Evolutionary conservation across 2,797 vertebrate species (phyloP), one percentile per base, ranked within the genome.

Genomic region (Sarcoramphus papa): DNA sequence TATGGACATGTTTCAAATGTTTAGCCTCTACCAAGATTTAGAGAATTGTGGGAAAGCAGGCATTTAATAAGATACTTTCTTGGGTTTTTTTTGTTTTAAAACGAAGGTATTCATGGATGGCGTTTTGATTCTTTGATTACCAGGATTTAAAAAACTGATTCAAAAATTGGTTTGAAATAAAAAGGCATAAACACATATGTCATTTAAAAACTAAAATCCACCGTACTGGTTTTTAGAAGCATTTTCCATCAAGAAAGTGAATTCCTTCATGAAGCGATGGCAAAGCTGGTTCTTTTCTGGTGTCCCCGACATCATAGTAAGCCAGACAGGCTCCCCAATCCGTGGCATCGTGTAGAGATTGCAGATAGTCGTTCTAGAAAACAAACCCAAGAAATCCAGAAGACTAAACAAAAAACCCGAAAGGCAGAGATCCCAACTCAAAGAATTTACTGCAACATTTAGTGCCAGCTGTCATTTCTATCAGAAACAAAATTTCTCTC

Each of bases 271-370:
- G 98, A 99, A 99, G 89, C 99, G 99, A 59, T 99, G 98, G 91
- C 99, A 99, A 20, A 99, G 99, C 90, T 99, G 99, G 97, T 99
- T 99, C 98, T 99, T 99, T 92, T 99, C 99, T 0, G 99, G 98
- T 18, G 98, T 98, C 28, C 99, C 99, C 0, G 99, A 99, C 99
- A 99, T 99, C 99, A 99, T 99, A 4, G 99, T 99, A 81, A 99
- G 98, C 99, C 99, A 99, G 73, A 99, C 99, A 14, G 99, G 99
- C 96, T 99, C 99, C 17, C 99, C 98, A 84, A 99, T 99, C 21
- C 99, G 98, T 17, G 99, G 99, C 99, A 99, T 99, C 25, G 99
- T 99, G 97, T 99, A 99, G 63, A 99, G 99, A 97, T 99, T 99
- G 95, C 99, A 99, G 97, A 99, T 99, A 76, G 99, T 99, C 69